phyloP scores from a whole-genome alignment of 2,888 invertebrate species.

The Endotricha flammealis region DNA sequence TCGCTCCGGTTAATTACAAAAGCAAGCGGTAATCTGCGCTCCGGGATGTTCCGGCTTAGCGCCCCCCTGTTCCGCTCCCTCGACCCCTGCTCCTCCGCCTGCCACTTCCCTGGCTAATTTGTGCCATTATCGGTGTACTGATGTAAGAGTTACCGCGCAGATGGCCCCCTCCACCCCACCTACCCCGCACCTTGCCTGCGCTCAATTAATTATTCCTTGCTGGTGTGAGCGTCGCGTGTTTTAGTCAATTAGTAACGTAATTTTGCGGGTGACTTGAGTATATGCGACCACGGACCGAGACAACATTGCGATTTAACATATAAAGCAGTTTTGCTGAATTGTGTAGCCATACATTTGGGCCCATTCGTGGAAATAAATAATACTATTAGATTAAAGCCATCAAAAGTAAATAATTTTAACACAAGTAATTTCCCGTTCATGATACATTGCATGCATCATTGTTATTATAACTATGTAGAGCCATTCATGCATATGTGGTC shows the following conservation, averaged over 20 bases:
- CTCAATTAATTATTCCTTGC: constrained; percentile 77
- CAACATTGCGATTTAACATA: constrained; percentile 46
- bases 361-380: too few relatives aligned
- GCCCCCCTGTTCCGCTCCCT: constrained; percentile 46
- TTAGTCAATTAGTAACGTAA: constrained; percentile 79
- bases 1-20: constrained; percentile 79
- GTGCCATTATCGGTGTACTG: constrained; percentile 79
- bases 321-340: too few relatives aligned
- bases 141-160: constrained; percentile 78
- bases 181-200: constrained; percentile 53
- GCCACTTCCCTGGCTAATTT: constrained; percentile 76
- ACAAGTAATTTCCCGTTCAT: constrained; percentile 29
- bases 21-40: constrained; percentile 79
- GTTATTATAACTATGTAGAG: constrained; percentile 20
- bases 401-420: too few relatives aligned
- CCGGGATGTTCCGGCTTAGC: constrained; percentile 78
- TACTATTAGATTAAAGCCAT: too few relatives aligned
- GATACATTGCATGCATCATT: constrained; percentile 31
- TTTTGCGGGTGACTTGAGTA: constrained; percentile 77
- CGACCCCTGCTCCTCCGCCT: constrained; percentile 44
- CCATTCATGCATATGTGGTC: constrained; percentile 33
- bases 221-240: constrained; percentile 78
- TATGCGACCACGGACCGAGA: constrained; percentile 60
- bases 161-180: constrained; percentile 51
- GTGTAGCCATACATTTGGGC: too few relatives aligned